phyloP scores from a whole-genome alignment of 37 sponge, comb jelly and placozoan species.

The Cliona cf. orientalis region DNA sequence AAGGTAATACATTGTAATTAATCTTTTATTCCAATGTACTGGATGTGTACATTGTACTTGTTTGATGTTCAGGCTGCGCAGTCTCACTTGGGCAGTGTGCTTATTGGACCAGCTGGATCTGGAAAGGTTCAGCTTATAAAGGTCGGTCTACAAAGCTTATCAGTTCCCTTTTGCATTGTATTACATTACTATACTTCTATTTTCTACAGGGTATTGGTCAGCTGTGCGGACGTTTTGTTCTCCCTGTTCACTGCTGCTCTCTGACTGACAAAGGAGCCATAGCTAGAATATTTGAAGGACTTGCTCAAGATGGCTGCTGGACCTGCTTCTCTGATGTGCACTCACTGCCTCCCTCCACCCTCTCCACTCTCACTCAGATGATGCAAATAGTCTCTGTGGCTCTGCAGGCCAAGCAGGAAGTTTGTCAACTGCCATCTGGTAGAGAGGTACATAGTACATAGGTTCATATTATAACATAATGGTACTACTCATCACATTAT shows the following conservation, averaged over 20 bases:
- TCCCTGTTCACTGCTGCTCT: slow-evolving; percentile 44
- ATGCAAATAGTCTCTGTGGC: slow-evolving; percentile 54
- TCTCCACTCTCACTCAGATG: slow-evolving; percentile 71
- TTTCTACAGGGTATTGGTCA: slow-evolving; percentile 54
- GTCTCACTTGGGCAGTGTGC: slow-evolving; percentile 29
- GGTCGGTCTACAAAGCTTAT: neutral
- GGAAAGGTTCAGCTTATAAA: slow-evolving; percentile 57
- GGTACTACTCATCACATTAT: neutral
- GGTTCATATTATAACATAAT: neutral
- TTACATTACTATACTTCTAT: neutral
- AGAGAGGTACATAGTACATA: slow-evolving; percentile 54
- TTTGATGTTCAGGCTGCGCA: slow-evolving; percentile 25
- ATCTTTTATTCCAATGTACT: neutral
- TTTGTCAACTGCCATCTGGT: slow-evolving; percentile 34
- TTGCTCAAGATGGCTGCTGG: slow-evolving; percentile 79
- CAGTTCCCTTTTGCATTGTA: neutral
- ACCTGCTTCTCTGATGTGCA: slow-evolving; percentile 69
- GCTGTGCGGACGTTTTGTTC: slow-evolving; percentile 61
- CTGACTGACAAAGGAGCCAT: slow-evolving; percentile 40
- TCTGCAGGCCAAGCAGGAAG: slow-evolving; percentile 33
- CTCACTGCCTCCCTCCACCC: slow-evolving; percentile 19
- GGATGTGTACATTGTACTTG: neutral
- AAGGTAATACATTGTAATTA: too few relatives aligned
- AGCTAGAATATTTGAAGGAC: slow-evolving; percentile 48
- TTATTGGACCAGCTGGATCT: slow-evolving; percentile 59